These are phyloP conservation scores for Orchestes rusci DNA, from an alignment of 2,888 invertebrate genomes.

Conservation along the genomic window DNA sequence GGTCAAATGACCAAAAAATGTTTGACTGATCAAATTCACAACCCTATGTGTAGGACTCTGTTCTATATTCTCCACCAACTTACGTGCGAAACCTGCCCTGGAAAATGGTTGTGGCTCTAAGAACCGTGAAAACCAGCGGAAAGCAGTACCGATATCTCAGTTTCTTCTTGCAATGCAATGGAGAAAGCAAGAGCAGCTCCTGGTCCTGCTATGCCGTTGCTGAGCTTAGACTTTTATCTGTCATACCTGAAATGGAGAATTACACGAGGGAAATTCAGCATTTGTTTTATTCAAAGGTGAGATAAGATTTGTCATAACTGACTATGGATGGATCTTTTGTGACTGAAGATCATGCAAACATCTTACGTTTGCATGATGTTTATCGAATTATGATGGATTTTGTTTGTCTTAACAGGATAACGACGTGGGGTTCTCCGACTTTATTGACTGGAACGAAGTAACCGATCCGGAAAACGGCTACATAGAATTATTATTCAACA, in stretches of 20 bases:
- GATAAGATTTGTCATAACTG: too few species aligned
- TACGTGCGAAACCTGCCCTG: constrained; percentile 95
- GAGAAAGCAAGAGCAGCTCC: constrained; percentile 93
- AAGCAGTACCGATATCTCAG: constrained; percentile 73
- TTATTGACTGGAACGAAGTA: constrained; percentile 91
- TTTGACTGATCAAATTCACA: too few species aligned
- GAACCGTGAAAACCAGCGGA: constrained; percentile 67
- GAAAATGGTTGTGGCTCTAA: constrained; percentile 99
- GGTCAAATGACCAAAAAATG: too few species aligned
- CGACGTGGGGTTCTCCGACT: constrained; percentile 96
- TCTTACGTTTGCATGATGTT: too few species aligned
- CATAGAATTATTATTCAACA: constrained; percentile 85
- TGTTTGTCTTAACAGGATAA: too few species aligned
- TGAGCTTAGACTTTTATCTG: constrained; percentile 81
- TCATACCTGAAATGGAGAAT: constrained; percentile 79
- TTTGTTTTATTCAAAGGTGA: constrained; percentile 86
- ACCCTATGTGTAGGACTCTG: constrained; percentile 60
- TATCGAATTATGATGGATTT: too few species aligned
- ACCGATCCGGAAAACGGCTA: constrained; percentile 87
- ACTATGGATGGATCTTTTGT: too few species aligned
- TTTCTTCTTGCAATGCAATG: constrained; percentile 93
- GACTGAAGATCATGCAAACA: too few species aligned
- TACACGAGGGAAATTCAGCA: constrained; percentile 91
- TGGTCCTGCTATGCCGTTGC: constrained; percentile 99
- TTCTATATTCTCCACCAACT: constrained; percentile 83